Percentiles rank a stretch among this genome's conserved stretches.
phyloP scores from a whole-genome alignment of 2,113 vertebrate species.

The Silurus glanis region DNA sequence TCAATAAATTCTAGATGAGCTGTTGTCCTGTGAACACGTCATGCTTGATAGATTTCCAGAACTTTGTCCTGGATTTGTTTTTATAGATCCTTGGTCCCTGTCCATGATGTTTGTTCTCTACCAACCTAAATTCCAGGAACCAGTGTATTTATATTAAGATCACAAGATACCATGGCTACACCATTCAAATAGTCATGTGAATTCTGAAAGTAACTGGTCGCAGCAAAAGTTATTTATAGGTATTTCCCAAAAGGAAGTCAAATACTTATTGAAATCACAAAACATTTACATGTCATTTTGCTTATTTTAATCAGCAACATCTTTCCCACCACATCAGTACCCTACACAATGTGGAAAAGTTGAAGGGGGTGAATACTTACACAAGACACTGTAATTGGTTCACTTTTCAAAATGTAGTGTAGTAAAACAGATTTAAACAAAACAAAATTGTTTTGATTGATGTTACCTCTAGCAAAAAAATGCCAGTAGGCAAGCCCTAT shows the following conservation, averaged over 20 bases:
- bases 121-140: background rate
- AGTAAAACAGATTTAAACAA: background rate
- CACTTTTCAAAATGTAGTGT: background rate
- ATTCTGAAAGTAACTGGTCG: background rate
- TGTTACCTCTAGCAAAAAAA: background rate
- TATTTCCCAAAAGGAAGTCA: background rate
- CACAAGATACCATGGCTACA: background rate
- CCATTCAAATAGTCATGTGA: background rate
- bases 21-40: background rate
- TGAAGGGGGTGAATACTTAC: background rate
- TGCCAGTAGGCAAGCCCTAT: background rate
- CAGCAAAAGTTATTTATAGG: background rate
- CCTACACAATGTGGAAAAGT: background rate
- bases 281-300: background rate
- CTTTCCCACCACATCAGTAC: background rate
- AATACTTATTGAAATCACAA: background rate
- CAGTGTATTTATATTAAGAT: background rate
- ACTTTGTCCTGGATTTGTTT: conserved; percentile 10
- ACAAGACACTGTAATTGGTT: background rate
- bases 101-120: background rate
- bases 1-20: background rate
- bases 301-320: background rate
- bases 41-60: background rate
- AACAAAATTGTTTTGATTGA: background rate
- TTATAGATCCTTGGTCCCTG: background rate